phyloP scores from a whole-genome alignment of 1,140 invertebrate species.

The Hylaeus volcanicus region DNA sequence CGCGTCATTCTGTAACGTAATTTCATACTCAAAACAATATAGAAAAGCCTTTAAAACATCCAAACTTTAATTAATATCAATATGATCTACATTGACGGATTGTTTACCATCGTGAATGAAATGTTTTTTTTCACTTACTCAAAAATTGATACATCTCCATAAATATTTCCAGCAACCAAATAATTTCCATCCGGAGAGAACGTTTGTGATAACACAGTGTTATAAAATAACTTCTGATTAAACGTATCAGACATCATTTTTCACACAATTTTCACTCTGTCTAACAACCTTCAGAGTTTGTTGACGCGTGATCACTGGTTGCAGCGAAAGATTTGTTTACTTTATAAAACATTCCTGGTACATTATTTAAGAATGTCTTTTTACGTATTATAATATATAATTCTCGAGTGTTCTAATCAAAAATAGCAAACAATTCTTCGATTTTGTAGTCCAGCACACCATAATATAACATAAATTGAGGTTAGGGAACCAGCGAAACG shows the following conservation, averaged over 20 bases:
- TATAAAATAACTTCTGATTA: constrained; percentile 85
- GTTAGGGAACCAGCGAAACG: constrained; percentile 1
- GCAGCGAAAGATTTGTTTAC: no score
- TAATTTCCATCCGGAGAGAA: constrained; percentile 92
- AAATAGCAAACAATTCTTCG: no score
- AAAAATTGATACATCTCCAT: constrained; percentile 90
- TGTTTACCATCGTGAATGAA: not conserved
- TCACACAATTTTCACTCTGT: not conserved
- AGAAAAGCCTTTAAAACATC: no score
- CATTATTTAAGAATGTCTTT: no score
- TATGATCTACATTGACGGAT: constrained; percentile 23
- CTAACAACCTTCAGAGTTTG: no score
- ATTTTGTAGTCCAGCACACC: no score
- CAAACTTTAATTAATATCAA: not conserved
- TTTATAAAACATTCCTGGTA: no score
- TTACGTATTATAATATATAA: no score
- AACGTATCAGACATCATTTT: constrained; percentile 25
- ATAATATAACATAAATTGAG: not conserved
- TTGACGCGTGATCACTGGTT: no score
- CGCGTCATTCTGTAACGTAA: no score
- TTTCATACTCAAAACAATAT: not conserved
- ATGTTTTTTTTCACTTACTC: constrained; percentile 84
- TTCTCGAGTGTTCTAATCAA: no score
- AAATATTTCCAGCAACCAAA: constrained; percentile 90
- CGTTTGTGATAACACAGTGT: constrained; percentile 88